These are phyloP conservation scores for Meloidogyne exigua DNA, from an alignment of 1,140 invertebrate genomes.

Conservation along the genomic window DNA sequence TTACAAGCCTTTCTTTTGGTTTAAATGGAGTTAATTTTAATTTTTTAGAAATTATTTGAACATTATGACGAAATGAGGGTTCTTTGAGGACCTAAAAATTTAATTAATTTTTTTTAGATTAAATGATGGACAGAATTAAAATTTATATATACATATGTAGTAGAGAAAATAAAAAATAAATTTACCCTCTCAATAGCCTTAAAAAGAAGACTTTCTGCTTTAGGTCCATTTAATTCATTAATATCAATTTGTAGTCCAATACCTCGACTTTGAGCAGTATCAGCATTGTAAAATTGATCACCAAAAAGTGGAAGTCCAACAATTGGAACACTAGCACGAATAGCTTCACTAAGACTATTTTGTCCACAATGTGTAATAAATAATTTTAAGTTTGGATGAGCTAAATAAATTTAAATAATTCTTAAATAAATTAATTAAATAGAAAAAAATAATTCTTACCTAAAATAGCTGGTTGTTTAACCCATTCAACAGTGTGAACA, in stretches of 20 bases:
- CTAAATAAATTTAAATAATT: slow-evolving; percentile 13
- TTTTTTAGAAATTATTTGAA: slow-evolving; percentile 18
- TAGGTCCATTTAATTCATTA: slow-evolving; percentile 39
- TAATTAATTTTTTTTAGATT: background rate
- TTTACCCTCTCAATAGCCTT: slow-evolving; percentile 6
- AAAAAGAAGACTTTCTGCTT: background rate
- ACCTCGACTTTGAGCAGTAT: slow-evolving; percentile 42
- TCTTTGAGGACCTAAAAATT: slow-evolving; percentile 11
- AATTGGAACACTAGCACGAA: slow-evolving; percentile 70
- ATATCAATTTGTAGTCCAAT: slow-evolving; percentile 52
- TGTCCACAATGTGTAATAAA: slow-evolving; percentile 17
- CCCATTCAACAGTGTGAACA: slow-evolving; percentile 68
- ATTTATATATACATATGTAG: too few relatives aligned
- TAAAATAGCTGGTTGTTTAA: slow-evolving; percentile 72
- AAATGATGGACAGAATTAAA: too few relatives aligned
- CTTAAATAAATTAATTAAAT: background rate
- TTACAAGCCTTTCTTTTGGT: slow-evolving; percentile 23
- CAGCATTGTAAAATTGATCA: slow-evolving; percentile 69
- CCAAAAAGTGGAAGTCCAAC: slow-evolving; percentile 71
- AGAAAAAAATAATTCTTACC: slow-evolving; percentile 63
- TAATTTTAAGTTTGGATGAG: slow-evolving; percentile 9
- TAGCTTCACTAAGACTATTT: slow-evolving; percentile 15
- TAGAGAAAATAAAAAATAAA: background rate
- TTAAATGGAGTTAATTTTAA: slow-evolving; percentile 14
- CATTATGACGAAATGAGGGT: slow-evolving; percentile 6